Base-by-base conservation (phyloP, 2,797 vertebrate species). In the Myoxocephalus aenaeus region DNA sequence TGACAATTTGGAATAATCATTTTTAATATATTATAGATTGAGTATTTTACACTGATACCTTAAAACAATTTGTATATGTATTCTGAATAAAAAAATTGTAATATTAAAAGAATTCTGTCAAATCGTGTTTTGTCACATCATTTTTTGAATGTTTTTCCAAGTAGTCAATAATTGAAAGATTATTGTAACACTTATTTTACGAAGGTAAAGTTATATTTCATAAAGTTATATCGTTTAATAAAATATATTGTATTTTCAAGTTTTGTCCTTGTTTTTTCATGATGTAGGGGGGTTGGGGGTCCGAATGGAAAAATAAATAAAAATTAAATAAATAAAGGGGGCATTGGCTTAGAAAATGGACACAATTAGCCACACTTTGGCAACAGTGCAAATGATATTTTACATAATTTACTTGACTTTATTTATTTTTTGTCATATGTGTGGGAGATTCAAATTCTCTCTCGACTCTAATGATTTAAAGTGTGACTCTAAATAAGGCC, bases 391-490 rank as follows among this genome's bases (percentile, higher is more conserved):
- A 51, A 62, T 7, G 2, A 38, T 42, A 42, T 54, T 80, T 48
- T 7, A 14, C 32, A 54, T 12, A 66, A 75, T 79, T 32, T 46
- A 56, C 25, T 77, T 76, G 34, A 53, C 62, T 76, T 59, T 14
- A 59, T 25, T 20, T 27, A 29, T 51, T 72, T 70, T 44, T 69
- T 65, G 18, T 64, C 36, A 40, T 9, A 22, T 66, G 27, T 62
- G 56, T 62, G 65, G 51, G 32, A 80, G 65, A 79, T 80, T 83
- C 4, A 70, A 77, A 86, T 80, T 79, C 83, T 68, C 34, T 65
- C 67, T 84, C 80, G 53, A 53, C 71, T 77, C 59, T 84, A 85
- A 87, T 84, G 75, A 85, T 81, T 82, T 76, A 70, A 90, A 78
- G 51, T 82, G 61, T 74, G 76, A 65, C 71, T 85, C 73, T 77